These are phyloP conservation scores for Pseudorhombus dupliciocellatus DNA, from an alignment of 2,113 vertebrate genomes.

Conservation along the genomic window DNA sequence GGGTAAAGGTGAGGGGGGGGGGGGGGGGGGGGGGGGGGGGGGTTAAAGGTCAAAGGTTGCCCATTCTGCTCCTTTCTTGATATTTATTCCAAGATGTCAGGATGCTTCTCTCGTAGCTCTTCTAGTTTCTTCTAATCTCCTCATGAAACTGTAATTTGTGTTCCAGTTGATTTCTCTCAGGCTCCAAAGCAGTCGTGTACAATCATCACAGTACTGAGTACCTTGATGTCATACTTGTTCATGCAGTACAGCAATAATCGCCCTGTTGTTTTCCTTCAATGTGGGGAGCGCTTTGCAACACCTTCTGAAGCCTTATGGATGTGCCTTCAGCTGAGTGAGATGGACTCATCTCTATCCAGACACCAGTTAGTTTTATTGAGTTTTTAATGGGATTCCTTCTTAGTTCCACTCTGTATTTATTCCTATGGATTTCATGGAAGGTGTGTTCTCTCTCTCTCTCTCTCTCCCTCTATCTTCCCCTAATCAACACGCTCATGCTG, in stretches of 20 bases:
- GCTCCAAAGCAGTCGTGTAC: conserved; percentile 55
- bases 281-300: conserved; percentile 87
- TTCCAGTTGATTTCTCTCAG: conserved; percentile 51
- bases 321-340: conserved; percentile 92
- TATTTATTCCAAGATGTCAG: conserved; percentile 44
- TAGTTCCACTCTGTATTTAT: conserved; percentile 70
- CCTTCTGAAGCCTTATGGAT: conserved; percentile 92
- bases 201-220: conserved; percentile 37
- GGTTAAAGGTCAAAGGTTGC: conserved; percentile 16
- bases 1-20: conserved; percentile 6
- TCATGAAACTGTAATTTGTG: conserved; percentile 12
- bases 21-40: conserved; percentile 16
- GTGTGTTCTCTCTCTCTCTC: conserved; percentile 69
- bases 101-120: conserved; percentile 39
- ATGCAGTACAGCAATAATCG: conserved; percentile 91
- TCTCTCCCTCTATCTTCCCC: conserved; percentile 23
- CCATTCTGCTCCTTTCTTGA: conserved; percentile 42
- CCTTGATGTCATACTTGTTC: conserved; percentile 51
- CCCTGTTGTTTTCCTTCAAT: conserved; percentile 82
- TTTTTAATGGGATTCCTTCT: conserved; percentile 85
- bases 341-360: conserved; percentile 75
- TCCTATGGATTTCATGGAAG: conserved; percentile 77
- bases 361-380: conserved; percentile 53
- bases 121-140: conserved; percentile 43
- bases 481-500: conserved; percentile 63